Conservation (phyloP, 2,888 invertebrate species). For the Hydrotaea diabolus region DNA sequence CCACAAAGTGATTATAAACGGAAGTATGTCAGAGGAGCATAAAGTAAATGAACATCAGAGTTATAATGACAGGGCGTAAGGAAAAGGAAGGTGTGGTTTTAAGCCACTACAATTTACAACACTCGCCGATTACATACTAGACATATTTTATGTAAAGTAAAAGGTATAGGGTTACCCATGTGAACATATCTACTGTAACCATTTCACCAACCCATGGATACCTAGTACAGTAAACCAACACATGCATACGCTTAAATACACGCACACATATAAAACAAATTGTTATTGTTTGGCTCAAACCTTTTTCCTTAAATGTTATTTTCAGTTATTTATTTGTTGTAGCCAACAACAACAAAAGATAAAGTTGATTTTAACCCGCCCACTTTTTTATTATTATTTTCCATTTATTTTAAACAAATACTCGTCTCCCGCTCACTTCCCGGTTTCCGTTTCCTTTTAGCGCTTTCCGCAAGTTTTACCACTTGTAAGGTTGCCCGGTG, state of each 20-base stretch:
- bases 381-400: constrained; percentile 1
- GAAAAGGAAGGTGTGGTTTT: not conserved
- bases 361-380: constrained; percentile 12
- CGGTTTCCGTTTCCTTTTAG: constrained; percentile 16
- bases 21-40: constrained; percentile 48
- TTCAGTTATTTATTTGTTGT: constrained; percentile 15
- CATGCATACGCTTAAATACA: not conserved
- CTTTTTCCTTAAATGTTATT: constrained; percentile 3
- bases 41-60: constrained; percentile 28
- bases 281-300: constrained; percentile 23
- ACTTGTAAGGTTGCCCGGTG: constrained; percentile 3
- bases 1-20: constrained; percentile 65
- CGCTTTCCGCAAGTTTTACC: not conserved
- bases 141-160: not conserved
- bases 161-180: too few relatives aligned
- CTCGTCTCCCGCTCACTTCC: not conserved
- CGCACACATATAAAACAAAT: not conserved
- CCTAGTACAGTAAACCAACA: not conserved
- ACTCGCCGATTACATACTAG: not conserved
- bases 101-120: not conserved
- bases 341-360: not conserved
- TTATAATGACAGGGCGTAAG: not conserved
- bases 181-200: too few relatives aligned
- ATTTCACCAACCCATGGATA: not conserved
- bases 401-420: constrained; percentile 15